phyloP scores from a whole-genome alignment of 2,113 vertebrate genomes.

The Anarhynchus alexandrinus region DNA sequence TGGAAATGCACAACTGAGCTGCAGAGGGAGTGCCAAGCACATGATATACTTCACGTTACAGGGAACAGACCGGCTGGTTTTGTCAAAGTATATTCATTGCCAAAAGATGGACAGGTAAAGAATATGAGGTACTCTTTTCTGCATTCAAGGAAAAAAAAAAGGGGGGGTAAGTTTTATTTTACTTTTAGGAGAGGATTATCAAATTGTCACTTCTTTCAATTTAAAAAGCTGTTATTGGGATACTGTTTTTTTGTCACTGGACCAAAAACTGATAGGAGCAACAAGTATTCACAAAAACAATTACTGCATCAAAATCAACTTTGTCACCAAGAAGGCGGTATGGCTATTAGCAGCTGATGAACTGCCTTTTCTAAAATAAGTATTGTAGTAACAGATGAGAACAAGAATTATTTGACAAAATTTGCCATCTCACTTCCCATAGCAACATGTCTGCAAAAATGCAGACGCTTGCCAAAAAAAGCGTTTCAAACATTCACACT shows the following conservation, averaged over 20 bases:
- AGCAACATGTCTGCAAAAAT: background rate
- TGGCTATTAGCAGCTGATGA: background rate
- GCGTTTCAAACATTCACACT: background rate
- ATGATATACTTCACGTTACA: fast-evolving
- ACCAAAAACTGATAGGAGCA: background rate
- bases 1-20: background rate
- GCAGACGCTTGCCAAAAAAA: background rate
- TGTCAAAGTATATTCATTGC: background rate
- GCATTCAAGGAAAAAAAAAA: background rate
- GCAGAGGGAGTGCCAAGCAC: constrained; percentile 41
- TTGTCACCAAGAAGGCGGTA: background rate
- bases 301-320: background rate
- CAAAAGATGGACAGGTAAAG: background rate
- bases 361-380: background rate
- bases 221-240: background rate
- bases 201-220: background rate
- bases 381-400: background rate
- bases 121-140: background rate
- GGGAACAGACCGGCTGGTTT: background rate
- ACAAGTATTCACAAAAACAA: background rate
- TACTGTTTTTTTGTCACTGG: background rate
- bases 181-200: background rate
- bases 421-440: background rate
- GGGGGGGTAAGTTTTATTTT: background rate
- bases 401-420: background rate